These are phyloP conservation scores for Dasysyrphus tricinctus DNA, from an alignment of 2,888 invertebrate genomes.

Conservation along the genomic window DNA sequence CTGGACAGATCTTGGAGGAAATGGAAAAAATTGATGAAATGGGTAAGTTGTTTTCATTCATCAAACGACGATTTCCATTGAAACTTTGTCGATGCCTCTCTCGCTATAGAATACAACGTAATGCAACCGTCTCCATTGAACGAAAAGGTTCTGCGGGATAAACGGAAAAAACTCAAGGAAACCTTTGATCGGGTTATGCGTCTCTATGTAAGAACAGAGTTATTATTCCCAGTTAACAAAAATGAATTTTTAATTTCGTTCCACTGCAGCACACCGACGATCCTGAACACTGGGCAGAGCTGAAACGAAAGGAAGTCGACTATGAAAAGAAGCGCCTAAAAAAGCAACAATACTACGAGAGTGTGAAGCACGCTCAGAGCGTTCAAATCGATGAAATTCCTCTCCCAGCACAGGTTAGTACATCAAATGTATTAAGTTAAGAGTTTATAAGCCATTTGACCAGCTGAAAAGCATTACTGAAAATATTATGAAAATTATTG, in stretches of 20 bases:
- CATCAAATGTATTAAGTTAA: background rate
- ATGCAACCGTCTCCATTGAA: constrained; percentile 96
- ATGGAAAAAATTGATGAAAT: constrained; percentile 99
- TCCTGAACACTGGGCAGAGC: constrained; percentile 95
- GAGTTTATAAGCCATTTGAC: background rate
- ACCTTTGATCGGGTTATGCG: constrained; percentile 96
- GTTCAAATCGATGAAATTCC: constrained; percentile 98
- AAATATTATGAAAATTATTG: no score
- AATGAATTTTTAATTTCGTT: background rate
- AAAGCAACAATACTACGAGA: constrained; percentile 96
- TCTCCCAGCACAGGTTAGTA: constrained; percentile 86
- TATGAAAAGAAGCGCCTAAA: constrained; percentile 95
- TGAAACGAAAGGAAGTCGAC: constrained; percentile 95
- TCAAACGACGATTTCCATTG: background rate
- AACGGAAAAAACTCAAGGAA: constrained; percentile 96
- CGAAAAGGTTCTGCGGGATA: constrained; percentile 98
- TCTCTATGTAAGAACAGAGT: constrained; percentile 93
- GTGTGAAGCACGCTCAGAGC: constrained; percentile 97
- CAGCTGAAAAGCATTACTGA: background rate
- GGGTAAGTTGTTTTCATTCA: constrained; percentile 86
- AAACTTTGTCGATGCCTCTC: constrained; percentile 41
- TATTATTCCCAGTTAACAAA: background rate
- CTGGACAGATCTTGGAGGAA: constrained; percentile 96
- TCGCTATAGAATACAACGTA: constrained; percentile 93
- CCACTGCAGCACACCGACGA: constrained; percentile 94